Evolutionary conservation across 2,113 vertebrate species (phyloP).

Genomic region (Crotophaga sulcirostris): DNA sequence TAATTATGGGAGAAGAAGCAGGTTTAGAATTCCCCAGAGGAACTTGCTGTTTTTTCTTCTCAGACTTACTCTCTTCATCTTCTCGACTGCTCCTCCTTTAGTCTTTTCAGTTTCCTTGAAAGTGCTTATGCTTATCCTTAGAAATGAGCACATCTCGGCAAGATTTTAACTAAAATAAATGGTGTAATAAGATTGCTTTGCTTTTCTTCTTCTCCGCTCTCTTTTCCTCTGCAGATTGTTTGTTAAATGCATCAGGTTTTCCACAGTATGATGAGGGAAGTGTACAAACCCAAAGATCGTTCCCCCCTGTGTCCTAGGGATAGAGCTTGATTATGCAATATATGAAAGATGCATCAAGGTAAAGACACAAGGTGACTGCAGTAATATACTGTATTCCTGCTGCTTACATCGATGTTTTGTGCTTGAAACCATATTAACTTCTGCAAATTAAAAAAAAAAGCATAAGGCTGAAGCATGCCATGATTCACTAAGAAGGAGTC

Average conservation of each 20-base stretch:
- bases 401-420: not conserved
- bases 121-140: constrained; percentile 18
- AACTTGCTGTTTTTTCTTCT: constrained; percentile 1
- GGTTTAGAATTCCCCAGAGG: constrained; percentile 43
- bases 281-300: not conserved
- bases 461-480: not conserved
- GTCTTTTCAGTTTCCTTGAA: constrained; percentile 27
- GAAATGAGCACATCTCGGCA: not conserved
- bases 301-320: not conserved
- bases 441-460: not conserved
- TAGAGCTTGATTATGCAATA: not conserved
- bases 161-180: not conserved
- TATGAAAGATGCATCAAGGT: not conserved
- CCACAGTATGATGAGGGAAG: not conserved
- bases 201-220: not conserved
- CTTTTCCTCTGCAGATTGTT: not conserved
- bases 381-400: not conserved
- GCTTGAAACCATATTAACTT: not conserved
- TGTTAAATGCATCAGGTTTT: not conserved
- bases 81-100: not conserved
- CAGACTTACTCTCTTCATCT: constrained; percentile 24
- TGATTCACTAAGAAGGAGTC: not conserved
- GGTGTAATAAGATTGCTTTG: not conserved
- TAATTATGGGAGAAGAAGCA: constrained; percentile 47
- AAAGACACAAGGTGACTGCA: not conserved